Conservation (phyloP, 2,113 vertebrate species). For the Crotalus tigris region DNA sequence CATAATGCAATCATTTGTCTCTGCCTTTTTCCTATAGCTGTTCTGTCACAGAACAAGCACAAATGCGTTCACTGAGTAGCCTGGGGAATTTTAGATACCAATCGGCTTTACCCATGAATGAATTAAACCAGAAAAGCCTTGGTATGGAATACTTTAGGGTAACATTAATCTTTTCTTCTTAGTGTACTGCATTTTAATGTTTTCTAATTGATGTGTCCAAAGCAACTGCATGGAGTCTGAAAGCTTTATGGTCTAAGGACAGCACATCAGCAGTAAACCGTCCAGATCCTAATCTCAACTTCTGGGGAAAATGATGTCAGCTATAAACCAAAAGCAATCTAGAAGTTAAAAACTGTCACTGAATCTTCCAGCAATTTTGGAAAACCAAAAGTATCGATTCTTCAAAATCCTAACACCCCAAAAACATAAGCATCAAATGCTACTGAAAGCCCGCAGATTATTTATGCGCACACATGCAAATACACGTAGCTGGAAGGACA, state of each 20-base stretch:
- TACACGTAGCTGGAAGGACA: not conserved
- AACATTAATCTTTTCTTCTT: conserved; percentile 54
- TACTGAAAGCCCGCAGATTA: not conserved
- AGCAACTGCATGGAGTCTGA: conserved; percentile 35
- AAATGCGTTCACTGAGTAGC: conserved; percentile 50
- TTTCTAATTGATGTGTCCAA: conserved; percentile 48
- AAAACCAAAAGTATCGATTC: not conserved
- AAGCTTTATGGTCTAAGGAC: conserved; percentile 48
- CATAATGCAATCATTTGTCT: conserved; percentile 50
- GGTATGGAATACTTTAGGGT: conserved; percentile 36
- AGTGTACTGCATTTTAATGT: conserved; percentile 57
- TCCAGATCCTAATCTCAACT: not conserved
- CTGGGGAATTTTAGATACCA: conserved; percentile 31
- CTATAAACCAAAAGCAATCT: not conserved
- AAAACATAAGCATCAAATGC: not conserved
- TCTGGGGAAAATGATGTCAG: not conserved
- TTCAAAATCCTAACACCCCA: not conserved
- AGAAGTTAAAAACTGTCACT: not conserved
- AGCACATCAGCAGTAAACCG: conserved; percentile 30
- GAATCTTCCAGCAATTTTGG: not conserved
- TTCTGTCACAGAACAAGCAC: conserved; percentile 47
- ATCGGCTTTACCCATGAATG: conserved; percentile 34
- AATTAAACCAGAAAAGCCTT: conserved; percentile 42
- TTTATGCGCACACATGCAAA: not conserved
- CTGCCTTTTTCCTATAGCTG: conserved; percentile 32